phyloP scores from a whole-genome alignment of 2,113 vertebrate genomes.

The Meleagris gallopavo region DNA sequence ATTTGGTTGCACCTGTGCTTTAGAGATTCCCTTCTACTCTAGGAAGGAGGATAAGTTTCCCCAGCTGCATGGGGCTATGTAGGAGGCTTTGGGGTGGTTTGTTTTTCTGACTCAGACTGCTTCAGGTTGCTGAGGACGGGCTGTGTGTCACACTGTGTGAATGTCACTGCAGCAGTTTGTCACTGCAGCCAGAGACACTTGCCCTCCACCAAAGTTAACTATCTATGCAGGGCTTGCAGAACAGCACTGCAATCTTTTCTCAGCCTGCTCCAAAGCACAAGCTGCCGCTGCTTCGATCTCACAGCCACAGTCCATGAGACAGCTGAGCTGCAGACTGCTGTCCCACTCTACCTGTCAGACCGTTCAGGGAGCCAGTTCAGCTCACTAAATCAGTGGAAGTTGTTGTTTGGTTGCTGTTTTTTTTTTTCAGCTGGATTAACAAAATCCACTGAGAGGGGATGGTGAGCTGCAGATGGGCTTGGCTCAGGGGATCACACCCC shows the following conservation, averaged over 20 bases:
- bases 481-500: neutral
- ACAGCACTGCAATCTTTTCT: accelerated
- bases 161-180: constrained; percentile 47
- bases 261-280: accelerated
- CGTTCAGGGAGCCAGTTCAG: neutral
- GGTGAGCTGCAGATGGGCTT: neutral
- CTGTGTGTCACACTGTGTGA: neutral
- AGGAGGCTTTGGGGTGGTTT: neutral
- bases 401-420: accelerated
- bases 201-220: constrained; percentile 26
- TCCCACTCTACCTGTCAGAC: neutral
- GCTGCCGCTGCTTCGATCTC: neutral
- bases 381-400: neutral
- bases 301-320: accelerated
- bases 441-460: neutral
- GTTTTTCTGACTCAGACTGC: neutral
- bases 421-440: neutral
- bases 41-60: neutral
- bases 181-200: neutral
- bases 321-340: neutral
- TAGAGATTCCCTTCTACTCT: neutral
- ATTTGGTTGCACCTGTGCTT: neutral
- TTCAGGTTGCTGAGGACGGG: neutral
- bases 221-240: neutral
- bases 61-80: neutral